phyloP scores from a whole-genome alignment of 2,888 invertebrate genomes.

The Machimus atricapillus region DNA sequence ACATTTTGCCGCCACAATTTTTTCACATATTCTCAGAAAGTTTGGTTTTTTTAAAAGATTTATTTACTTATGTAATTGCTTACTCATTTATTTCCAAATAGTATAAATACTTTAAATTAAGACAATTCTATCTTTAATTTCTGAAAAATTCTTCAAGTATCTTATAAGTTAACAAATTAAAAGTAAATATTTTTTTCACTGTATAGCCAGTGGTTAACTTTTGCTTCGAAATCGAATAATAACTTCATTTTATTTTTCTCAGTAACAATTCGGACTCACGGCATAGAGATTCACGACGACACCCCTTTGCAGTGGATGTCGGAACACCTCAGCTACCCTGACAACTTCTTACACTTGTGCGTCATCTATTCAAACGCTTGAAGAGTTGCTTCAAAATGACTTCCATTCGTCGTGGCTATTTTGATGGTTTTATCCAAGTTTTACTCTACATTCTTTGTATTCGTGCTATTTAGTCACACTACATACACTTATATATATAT shows the following conservation, averaged over 20 bases:
- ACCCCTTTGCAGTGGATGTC: conserved; percentile 97
- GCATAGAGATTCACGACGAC: conserved; percentile 83
- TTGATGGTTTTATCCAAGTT: not conserved
- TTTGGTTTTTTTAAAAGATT: no score
- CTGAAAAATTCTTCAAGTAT: no score
- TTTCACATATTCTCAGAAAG: no score
- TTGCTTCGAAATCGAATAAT: not conserved
- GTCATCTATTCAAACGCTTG: conserved; percentile 59
- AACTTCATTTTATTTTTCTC: conserved; percentile 57
- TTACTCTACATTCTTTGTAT: conserved; percentile 7
- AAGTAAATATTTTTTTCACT: no score
- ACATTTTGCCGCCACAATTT: no score
- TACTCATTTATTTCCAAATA: no score
- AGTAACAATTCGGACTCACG: conserved; percentile 86
- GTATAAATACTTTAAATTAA: no score
- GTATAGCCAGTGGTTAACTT: no score
- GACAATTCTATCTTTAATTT: no score
- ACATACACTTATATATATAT: not conserved
- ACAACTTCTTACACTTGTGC: conserved; percentile 95
- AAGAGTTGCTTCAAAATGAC: not conserved
- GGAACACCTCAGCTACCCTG: conserved; percentile 97
- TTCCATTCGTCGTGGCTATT: not conserved
- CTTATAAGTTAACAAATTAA: no score
- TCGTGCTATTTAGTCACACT: not conserved
- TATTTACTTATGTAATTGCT: no score